These are phyloP conservation scores for Anseranas semipalmata DNA, from an alignment of 2,113 vertebrate genomes.

Conservation along the genomic window DNA sequence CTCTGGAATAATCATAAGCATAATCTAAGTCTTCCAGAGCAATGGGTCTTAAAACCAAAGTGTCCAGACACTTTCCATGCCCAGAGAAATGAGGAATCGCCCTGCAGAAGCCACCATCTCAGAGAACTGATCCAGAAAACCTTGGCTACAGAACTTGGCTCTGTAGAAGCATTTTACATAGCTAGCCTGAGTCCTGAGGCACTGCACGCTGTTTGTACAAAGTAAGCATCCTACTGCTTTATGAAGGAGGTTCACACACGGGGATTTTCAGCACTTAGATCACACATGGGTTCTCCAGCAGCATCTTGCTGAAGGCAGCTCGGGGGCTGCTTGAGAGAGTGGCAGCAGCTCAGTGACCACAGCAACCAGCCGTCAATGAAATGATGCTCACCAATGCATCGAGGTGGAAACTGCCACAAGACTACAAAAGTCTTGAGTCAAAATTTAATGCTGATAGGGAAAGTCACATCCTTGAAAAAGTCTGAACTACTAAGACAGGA, in stretches of 20 bases:
- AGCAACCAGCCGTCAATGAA: neutral
- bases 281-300: neutral
- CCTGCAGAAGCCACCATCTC: neutral
- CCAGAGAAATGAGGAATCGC: neutral
- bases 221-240: neutral
- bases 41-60: neutral
- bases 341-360: neutral
- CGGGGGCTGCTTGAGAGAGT: neutral
- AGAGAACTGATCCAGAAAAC: neutral
- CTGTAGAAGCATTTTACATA: neutral
- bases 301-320: neutral
- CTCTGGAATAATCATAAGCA: neutral
- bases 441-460: too few species aligned
- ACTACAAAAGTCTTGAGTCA: neutral
- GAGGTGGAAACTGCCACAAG: neutral
- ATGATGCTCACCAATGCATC: neutral
- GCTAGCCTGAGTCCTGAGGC: accelerated
- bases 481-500: neutral
- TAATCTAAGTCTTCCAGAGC: neutral
- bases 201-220: neutral
- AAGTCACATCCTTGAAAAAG: neutral
- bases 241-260: neutral
- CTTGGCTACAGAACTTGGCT: neutral
- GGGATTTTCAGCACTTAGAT: neutral
- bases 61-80: neutral